These are phyloP conservation scores for Acleris literana DNA, from an alignment of 2,888 invertebrate genomes.

Conservation along the genomic window DNA sequence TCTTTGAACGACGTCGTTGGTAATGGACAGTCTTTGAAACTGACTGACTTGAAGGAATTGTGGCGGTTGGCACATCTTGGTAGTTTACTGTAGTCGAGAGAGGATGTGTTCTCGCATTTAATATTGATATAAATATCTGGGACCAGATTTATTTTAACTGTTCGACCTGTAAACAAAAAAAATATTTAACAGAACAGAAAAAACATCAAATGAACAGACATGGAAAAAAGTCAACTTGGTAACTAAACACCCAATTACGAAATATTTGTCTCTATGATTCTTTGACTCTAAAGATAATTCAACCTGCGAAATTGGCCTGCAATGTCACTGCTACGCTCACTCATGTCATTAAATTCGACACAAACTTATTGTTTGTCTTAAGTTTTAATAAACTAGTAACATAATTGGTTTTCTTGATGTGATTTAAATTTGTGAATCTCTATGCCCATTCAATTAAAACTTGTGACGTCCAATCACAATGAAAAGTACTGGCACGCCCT, in stretches of 20 bases:
- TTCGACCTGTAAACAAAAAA: constrained; percentile 65
- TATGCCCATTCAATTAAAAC: background rate
- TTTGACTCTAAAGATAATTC: no score
- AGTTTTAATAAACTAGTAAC: no score
- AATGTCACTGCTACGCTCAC: no score
- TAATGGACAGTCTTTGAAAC: constrained; percentile 81
- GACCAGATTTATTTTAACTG: constrained; percentile 70
- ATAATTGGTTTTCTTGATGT: no score
- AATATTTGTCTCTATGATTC: no score
- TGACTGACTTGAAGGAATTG: constrained; percentile 73
- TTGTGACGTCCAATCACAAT: background rate
- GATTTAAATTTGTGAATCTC: no score
- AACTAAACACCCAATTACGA: no score
- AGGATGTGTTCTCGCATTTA: constrained; percentile 71
- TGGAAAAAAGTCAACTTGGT: no score
- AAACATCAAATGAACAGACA: no score
- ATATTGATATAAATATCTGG: constrained; percentile 74
- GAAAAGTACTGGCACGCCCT: constrained; percentile 22
- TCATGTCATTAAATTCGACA: no score
- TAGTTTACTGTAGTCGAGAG: constrained; percentile 71
- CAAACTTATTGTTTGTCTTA: no score
- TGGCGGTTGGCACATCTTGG: constrained; percentile 74
- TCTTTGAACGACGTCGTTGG: constrained; percentile 78
- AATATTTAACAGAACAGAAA: background rate
- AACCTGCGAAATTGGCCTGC: no score